These are phyloP conservation scores for Tetramorium alpestre DNA, from an alignment of 1,140 invertebrate genomes.

Conservation along the genomic window DNA sequence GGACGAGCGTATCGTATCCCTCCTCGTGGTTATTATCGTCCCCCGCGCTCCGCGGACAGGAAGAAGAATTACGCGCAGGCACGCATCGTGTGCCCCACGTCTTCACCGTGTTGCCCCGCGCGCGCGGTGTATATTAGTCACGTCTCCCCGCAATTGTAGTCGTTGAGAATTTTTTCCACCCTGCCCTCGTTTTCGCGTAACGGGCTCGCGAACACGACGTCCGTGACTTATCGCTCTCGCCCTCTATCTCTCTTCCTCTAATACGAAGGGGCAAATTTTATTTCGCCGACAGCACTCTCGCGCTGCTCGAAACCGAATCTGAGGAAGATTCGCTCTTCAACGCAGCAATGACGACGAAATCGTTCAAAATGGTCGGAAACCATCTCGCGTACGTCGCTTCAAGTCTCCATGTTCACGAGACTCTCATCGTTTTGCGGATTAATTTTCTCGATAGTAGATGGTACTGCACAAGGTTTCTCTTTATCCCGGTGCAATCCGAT, in stretches of 20 bases:
- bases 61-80: constrained; percentile 61
- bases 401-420: not conserved
- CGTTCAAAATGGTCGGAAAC: not conserved
- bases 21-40: constrained; percentile 28
- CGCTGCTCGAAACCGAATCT: not conserved
- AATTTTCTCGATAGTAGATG: not conserved
- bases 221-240: constrained; percentile 34
- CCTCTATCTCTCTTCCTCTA: not conserved
- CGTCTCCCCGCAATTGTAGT: constrained; percentile 26
- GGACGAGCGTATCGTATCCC: constrained; percentile 25
- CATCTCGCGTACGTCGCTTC: not conserved
- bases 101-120: not conserved
- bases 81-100: constrained; percentile 28
- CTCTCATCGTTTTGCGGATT: not conserved
- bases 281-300: not conserved
- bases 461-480: not conserved
- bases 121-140: constrained; percentile 43
- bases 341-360: not conserved
- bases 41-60: not conserved
- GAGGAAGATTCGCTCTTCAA: not conserved
- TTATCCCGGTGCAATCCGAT: not conserved
- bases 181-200: constrained; percentile 44
- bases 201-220: constrained; percentile 1
- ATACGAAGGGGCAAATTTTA: constrained; percentile 12
- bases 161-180: constrained; percentile 11